Percentiles rank a stretch among this genome's conserved stretches.
Conservation (phyloP, 2,113 vertebrate genomes). For the Tachysurus fulvidraco region DNA sequence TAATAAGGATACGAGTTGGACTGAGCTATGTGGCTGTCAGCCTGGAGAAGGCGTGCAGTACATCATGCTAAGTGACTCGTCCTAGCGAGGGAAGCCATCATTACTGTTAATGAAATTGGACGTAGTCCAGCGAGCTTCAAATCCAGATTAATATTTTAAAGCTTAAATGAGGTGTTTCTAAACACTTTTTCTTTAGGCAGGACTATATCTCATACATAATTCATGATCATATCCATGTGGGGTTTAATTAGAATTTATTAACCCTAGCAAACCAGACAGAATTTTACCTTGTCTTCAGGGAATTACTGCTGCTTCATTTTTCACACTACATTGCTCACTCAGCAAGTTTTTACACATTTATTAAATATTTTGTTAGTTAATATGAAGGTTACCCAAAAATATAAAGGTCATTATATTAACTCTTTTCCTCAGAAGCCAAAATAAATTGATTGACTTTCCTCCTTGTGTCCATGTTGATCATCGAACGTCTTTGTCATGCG, state of each 20-base stretch:
- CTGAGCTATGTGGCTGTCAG: constrained; percentile 23
- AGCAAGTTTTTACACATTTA: neutral
- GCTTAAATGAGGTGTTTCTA: constrained; percentile 17
- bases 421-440: no score
- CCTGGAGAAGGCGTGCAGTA: constrained; percentile 5
- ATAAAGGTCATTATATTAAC: neutral
- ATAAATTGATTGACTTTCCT: no score
- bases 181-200: neutral
- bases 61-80: constrained; percentile 32
- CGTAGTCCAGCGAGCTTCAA: constrained; percentile 27
- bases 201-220: constrained; percentile 11
- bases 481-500: no score
- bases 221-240: neutral
- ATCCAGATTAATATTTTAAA: constrained; percentile 32
- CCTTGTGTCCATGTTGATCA: no score
- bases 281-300: no score
- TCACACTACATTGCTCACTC: neutral
- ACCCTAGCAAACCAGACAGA: neutral
- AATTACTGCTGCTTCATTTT: neutral
- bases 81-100: constrained; percentile 17
- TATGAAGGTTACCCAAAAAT: neutral
- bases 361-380: neutral
- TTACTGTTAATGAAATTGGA: constrained; percentile 33
- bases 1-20: neutral
- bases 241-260: neutral